Conservation (phyloP, 1,140 invertebrate genomes). For the Drosophila ercepeae region DNA sequence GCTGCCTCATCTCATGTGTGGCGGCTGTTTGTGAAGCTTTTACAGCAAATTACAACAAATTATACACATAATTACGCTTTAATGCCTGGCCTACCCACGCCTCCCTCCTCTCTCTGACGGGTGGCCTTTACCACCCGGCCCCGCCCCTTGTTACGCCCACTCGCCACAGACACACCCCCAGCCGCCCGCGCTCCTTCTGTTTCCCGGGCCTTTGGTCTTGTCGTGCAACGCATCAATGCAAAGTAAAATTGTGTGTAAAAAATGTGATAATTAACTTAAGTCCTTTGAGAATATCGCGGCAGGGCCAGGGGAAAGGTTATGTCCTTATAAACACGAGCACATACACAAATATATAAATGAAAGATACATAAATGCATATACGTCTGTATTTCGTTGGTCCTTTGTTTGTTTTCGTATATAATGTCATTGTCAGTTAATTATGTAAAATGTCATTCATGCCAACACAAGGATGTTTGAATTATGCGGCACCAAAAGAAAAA, state of each 20-base stretch:
- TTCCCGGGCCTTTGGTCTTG: conserved; percentile 10
- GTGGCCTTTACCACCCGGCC: neutral
- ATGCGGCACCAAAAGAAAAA: conserved; percentile 29
- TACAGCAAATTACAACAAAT: conserved; percentile 76
- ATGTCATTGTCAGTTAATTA: conserved; percentile 79
- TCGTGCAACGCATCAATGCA: conserved; percentile 68
- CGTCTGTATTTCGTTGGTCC: conserved; percentile 7
- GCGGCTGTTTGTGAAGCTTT: conserved; percentile 53
- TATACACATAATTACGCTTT: conserved; percentile 79
- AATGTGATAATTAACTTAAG: conserved; percentile 81
- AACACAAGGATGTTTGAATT: conserved; percentile 1
- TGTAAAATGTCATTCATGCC: conserved; percentile 65
- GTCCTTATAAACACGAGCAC: conserved; percentile 14
- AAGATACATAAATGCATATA: conserved; percentile 7
- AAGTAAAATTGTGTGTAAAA: conserved; percentile 82
- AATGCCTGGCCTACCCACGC: conserved; percentile 53
- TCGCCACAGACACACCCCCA: conserved; percentile 8
- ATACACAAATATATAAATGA: neutral
- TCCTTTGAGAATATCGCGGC: conserved; percentile 59
- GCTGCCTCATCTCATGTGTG: conserved; percentile 47
- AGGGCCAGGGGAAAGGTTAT: conserved; percentile 32
- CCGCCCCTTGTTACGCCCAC: neutral
- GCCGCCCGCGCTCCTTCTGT: neutral
- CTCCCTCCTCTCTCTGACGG: neutral
- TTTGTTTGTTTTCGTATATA: conserved; percentile 42